Evolutionary conservation across 2,797 vertebrate genomes (phyloP).

Genomic region (Anabas testudineus): DNA sequence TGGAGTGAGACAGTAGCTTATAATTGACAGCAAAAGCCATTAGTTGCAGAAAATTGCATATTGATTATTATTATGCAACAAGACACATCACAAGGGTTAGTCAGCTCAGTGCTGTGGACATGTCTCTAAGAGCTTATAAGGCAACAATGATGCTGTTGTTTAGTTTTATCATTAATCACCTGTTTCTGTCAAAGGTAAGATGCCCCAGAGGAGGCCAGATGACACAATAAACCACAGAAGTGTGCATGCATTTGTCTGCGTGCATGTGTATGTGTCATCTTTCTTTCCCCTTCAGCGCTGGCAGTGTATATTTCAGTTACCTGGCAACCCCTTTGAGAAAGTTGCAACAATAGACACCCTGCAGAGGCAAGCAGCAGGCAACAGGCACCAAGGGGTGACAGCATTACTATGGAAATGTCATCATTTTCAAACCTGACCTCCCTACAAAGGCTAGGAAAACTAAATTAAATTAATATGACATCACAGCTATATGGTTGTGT

Average conservation of each 20-base stretch:
- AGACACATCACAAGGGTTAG: constrained; percentile 4
- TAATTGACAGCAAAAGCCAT: constrained; percentile 42
- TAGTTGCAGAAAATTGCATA: constrained; percentile 37
- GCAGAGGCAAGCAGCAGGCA: constrained; percentile 14
- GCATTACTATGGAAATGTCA: neutral
- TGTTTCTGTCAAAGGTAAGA: constrained; percentile 49
- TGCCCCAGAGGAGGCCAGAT: constrained; percentile 56
- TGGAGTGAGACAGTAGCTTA: constrained; percentile 3
- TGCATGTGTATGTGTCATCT: constrained; percentile 20
- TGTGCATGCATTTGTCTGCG: constrained; percentile 12
- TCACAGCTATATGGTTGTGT: too few species aligned
- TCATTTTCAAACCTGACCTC: constrained; percentile 5
- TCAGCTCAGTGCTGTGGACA: neutral
- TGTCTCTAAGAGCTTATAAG: constrained; percentile 1
- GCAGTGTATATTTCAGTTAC: constrained; percentile 74
- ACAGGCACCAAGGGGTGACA: constrained; percentile 16
- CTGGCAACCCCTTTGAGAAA: constrained; percentile 76
- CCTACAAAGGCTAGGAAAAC: neutral
- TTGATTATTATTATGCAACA: constrained; percentile 45
- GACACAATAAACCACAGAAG: constrained; percentile 46
- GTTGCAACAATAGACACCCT: constrained; percentile 52
- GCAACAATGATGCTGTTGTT: neutral
- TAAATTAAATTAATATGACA: too few species aligned
- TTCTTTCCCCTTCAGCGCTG: constrained; percentile 31
- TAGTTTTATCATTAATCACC: constrained; percentile 25